Evolutionary conservation across 2,888 invertebrate genomes (phyloP), one percentile per base, ranked within the genome.

Genomic region (Chironomus riparius): DNA sequence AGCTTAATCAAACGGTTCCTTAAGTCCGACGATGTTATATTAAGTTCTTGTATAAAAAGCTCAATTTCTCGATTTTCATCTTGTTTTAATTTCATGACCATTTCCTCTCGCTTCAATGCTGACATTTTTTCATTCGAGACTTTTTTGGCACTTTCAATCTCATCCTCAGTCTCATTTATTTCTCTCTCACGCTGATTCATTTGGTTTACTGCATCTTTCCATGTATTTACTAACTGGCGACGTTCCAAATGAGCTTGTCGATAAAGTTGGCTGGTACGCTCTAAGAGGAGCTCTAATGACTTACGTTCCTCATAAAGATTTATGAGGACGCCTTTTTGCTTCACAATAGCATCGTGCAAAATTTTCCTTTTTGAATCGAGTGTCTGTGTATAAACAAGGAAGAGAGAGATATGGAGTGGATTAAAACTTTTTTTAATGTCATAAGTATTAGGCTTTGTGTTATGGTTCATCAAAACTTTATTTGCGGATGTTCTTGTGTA

Each of bases 181-280:
- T 90, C 89, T 5, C 84, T 84, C 79, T 93, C 91, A 1, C 91
- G 86, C 79, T 91, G 90, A 22, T 89, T 86, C 79, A 92, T 84
- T 79, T 91, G 89, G 77, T 87, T 87, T 0, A 91, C 89, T 2
- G 92, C 88, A 62, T 87, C 86, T 69, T 90, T 88, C 92, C 92
- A 93, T 90, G 91, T 92, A 2, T 84, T 82, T 80, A 92, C 89
- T 84, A 92, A 87, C 77, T 88, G 86, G 47, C 88, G 87, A 13
- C 92, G 86, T 80, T 92, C 90, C 68, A 86, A 85, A 81, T 91
- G 87, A 7, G 90, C 88, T 78, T 89, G 81, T 3, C 83, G 81
- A 79, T 86, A 87, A 4, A 86, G 79, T 76, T 84, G 83, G 0
- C 86, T 85, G 0, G 87, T 86, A 75, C 85, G 83, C 77, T 87